These are phyloP conservation scores for Platalea minor DNA, from an alignment of 2,797 vertebrate species.

Conservation along the genomic window DNA sequence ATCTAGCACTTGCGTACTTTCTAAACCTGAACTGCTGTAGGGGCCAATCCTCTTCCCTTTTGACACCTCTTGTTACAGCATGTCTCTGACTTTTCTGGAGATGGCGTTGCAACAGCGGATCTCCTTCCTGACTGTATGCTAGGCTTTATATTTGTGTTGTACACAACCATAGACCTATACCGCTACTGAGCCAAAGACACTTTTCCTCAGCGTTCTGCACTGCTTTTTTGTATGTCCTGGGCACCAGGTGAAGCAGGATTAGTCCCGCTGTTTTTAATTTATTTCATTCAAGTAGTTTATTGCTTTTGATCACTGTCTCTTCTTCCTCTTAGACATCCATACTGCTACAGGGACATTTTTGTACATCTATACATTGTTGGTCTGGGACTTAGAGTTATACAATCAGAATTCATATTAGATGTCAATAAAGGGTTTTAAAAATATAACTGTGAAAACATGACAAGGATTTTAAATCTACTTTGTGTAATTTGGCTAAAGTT, in stretches of 20 bases:
- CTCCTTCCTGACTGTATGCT: background rate
- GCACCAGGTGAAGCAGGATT: background rate
- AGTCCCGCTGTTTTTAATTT: background rate
- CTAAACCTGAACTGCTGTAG: background rate
- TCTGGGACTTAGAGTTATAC: background rate
- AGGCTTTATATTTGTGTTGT: background rate
- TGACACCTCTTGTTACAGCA: background rate
- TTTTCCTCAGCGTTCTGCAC: background rate
- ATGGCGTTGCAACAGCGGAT: background rate
- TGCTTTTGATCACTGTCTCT: background rate
- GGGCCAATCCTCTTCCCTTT: background rate
- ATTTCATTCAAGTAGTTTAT: background rate
- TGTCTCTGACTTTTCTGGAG: background rate
- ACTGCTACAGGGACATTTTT: background rate
- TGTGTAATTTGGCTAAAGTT: constrained; percentile 59
- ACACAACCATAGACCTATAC: rapidly evolving
- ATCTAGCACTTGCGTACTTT: background rate
- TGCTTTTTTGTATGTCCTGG: background rate
- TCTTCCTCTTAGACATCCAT: background rate
- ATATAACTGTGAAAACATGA: constrained; percentile 47
- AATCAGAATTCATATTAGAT: constrained; percentile 6
- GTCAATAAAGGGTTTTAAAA: constrained; percentile 39
- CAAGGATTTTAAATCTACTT: constrained; percentile 39
- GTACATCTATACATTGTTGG: background rate
- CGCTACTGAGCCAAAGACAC: background rate